Evolutionary conservation across 2,797 vertebrate species (phyloP), one percentile per base, ranked within the genome.

Genomic region (Lycodopsis pacificus): DNA sequence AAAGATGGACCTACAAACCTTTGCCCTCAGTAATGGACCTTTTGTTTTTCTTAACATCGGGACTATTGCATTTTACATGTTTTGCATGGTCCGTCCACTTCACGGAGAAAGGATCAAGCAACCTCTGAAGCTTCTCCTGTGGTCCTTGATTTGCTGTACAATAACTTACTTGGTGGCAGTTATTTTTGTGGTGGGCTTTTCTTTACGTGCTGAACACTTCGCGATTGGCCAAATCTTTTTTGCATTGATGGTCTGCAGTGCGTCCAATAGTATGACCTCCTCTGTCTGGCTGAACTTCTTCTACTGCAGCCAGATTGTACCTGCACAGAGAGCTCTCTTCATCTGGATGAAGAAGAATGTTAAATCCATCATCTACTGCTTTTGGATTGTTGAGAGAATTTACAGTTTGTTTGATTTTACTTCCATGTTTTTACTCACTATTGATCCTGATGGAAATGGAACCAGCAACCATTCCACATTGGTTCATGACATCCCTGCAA

Each of bases 241-340:
- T 9, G 0, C 20, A 13, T 7, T 72, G 17, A 0, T 8, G 8
- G 0, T 42, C 5, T 76, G 36, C 19, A 65, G 22, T 63, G 20
- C 89, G 40, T 68, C 3, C 27, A n/a, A 12, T 1, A 81, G 73
- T 11, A 14, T 88, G 30, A 73, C 61, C 9, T 71, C 82, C 22
- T 79, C 56, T 34, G 76, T 85, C 36, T 91, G 89, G 85, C 73
- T 92, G 34, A 90, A 82, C 73, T 84, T 93, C 22, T 92, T 88
- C 74, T 92, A 88, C 65, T 86, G n/a, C 81, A 81, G 57, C 6
- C 85, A 91, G 63, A 87, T 94, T 32, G 88, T 94, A 14, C 91
- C 92, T 63, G 82, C 66, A 13, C 70, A 57, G 14, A 20, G 2
- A 36, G 34, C 56, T 0, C 20, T 84, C 44, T 85, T 77, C 54